These are phyloP conservation scores for Leptarthrus brevirostris DNA, from an alignment of 2,888 invertebrate genomes.

Conservation along the genomic window DNA sequence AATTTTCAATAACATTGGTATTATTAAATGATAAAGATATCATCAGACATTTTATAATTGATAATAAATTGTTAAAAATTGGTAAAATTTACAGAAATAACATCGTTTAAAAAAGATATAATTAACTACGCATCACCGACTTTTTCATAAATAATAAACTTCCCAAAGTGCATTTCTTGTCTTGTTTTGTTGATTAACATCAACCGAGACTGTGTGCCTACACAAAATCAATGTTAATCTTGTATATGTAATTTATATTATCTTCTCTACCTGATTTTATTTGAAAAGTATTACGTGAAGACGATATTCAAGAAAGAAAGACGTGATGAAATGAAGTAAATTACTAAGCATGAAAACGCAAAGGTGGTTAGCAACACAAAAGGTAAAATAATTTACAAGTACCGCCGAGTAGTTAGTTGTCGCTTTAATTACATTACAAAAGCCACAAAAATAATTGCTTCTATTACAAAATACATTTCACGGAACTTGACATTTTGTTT, in stretches of 20 bases:
- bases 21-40: no score
- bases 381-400: not conserved
- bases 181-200: no score
- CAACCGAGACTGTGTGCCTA: no score
- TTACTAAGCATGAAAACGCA: not conserved
- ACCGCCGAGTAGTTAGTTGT: not conserved
- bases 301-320: not conserved
- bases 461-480: not conserved
- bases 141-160: no score
- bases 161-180: no score
- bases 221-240: no score
- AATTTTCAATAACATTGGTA: no score
- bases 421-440: not conserved
- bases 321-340: not conserved
- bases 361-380: slow-evolving; percentile 7
- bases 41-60: no score
- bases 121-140: no score
- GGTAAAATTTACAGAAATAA: no score
- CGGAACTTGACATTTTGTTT: not conserved
- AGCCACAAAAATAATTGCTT: not conserved
- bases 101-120: no score
- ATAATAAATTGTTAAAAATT: no score
- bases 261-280: slow-evolving; percentile 18
- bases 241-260: slow-evolving; percentile 7
- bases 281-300: slow-evolving; percentile 24